phyloP scores from a whole-genome alignment of 2,888 invertebrate species.

The Phlogophora meticulosa region DNA sequence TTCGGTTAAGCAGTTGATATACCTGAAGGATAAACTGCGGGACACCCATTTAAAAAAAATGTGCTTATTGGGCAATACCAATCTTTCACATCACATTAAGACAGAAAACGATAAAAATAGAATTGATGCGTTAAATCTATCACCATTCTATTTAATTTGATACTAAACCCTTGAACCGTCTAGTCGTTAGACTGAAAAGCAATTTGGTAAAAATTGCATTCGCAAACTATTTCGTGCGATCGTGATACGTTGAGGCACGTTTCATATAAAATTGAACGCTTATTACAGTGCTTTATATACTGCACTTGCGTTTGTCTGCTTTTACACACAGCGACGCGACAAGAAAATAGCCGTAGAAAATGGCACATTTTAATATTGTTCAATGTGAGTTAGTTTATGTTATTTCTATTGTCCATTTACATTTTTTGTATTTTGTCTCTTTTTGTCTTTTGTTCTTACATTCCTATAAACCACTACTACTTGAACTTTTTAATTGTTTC shows the following conservation, averaged over 20 bases:
- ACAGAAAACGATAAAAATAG: constrained; percentile 30
- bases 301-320: constrained; percentile 7
- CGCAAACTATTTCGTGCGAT: constrained; percentile 35
- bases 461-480: too few relatives aligned
- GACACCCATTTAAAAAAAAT: background rate
- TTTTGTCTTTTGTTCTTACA: too few relatives aligned
- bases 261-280: constrained; percentile 44
- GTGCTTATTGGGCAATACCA: background rate
- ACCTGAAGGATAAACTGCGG: too few relatives aligned
- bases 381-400: too few relatives aligned
- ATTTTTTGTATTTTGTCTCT: too few relatives aligned
- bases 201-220: constrained; percentile 55
- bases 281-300: constrained; percentile 14
- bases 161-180: constrained; percentile 40
- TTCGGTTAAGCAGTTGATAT: too few relatives aligned
- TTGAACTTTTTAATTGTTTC: too few relatives aligned
- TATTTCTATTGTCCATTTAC: too few relatives aligned
- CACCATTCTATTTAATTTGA: constrained; percentile 40
- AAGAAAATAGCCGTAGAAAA: background rate
- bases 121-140: constrained; percentile 13
- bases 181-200: constrained; percentile 49
- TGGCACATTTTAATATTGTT: background rate
- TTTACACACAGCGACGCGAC: background rate
- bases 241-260: constrained; percentile 22
- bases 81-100: background rate